Evolutionary conservation across 2,888 invertebrate genomes (phyloP).

Genomic region (Elmis aenea): DNA sequence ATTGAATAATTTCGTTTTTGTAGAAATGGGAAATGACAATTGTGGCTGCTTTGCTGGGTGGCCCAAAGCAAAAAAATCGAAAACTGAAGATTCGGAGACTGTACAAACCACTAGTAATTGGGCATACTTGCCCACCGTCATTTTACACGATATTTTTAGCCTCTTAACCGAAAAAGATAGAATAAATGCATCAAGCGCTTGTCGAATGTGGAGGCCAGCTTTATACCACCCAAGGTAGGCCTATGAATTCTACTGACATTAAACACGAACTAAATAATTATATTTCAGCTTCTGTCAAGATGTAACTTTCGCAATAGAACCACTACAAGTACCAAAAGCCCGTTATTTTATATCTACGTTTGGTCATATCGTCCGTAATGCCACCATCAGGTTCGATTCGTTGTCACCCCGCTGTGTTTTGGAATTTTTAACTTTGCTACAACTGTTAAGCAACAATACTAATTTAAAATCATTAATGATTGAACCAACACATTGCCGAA

Average conservation of each 20-base stretch:
- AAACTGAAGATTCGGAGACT: conserved; percentile 32
- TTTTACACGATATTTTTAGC: conserved; percentile 43
- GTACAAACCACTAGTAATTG: conserved; percentile 32
- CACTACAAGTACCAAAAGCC: conserved; percentile 35
- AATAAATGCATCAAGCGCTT: conserved; percentile 42
- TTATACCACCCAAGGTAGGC: conserved; percentile 44
- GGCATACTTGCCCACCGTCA: conserved; percentile 42
- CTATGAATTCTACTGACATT: not conserved
- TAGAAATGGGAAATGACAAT: conserved; percentile 40
- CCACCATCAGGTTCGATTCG: conserved; percentile 39
- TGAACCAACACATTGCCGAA: conserved; percentile 44
- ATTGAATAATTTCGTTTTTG: no score
- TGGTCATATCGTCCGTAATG: conserved; percentile 38
- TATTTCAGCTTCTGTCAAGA: conserved; percentile 42
- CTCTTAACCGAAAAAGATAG: conserved; percentile 39
- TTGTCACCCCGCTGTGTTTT: conserved; percentile 38
- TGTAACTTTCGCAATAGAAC: conserved; percentile 40
- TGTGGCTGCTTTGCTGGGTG: conserved; percentile 38
- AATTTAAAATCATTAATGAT: conserved; percentile 41
- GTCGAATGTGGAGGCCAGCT: conserved; percentile 43
- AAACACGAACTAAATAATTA: conserved; percentile 1
- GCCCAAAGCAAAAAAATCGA: conserved; percentile 44
- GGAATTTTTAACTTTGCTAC: conserved; percentile 41
- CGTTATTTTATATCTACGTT: conserved; percentile 39
- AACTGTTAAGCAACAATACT: conserved; percentile 39